phyloP scores from a whole-genome alignment of 2,797 vertebrate genomes.

The Phalanger gymnotis region DNA sequence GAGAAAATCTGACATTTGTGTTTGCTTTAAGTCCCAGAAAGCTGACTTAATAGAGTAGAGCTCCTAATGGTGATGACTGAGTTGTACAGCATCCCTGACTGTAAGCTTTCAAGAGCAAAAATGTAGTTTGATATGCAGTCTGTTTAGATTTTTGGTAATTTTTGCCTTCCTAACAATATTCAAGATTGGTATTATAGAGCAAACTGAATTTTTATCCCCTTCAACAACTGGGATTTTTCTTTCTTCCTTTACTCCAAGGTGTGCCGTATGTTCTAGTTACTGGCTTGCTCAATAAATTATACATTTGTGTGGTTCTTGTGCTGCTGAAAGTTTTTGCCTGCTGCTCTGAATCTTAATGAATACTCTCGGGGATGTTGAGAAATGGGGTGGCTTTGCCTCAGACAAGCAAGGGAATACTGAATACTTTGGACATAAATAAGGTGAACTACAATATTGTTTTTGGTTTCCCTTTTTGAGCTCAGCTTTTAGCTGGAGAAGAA shows the following conservation, averaged over 20 bases:
- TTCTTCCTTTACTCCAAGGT: background rate
- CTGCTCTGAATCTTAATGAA: slow-evolving; percentile 72
- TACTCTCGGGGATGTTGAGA: slow-evolving; percentile 56
- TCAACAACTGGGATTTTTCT: background rate
- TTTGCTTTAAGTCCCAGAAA: background rate
- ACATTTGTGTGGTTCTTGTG: slow-evolving; percentile 60
- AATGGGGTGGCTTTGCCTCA: slow-evolving; percentile 63
- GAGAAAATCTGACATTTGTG: background rate
- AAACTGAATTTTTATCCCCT: background rate
- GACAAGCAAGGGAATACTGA: slow-evolving; percentile 31
- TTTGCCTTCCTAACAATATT: background rate
- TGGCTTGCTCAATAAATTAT: slow-evolving; percentile 75
- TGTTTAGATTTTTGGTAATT: background rate
- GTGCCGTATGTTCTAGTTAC: slow-evolving; percentile 66
- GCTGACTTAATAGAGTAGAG: rapidly evolving
- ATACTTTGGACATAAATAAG: background rate
- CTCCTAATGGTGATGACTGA: background rate
- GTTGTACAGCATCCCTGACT: background rate
- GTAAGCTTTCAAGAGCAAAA: background rate
- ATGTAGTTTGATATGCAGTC: background rate
- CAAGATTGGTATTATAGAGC: rapidly evolving
- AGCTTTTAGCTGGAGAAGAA: background rate
- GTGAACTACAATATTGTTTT: rapidly evolving
- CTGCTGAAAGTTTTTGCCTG: slow-evolving; percentile 52
- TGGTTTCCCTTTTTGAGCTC: background rate